These are phyloP conservation scores for Calliopsis andreniformis DNA, from an alignment of 1,140 invertebrate genomes.

Conservation along the genomic window DNA sequence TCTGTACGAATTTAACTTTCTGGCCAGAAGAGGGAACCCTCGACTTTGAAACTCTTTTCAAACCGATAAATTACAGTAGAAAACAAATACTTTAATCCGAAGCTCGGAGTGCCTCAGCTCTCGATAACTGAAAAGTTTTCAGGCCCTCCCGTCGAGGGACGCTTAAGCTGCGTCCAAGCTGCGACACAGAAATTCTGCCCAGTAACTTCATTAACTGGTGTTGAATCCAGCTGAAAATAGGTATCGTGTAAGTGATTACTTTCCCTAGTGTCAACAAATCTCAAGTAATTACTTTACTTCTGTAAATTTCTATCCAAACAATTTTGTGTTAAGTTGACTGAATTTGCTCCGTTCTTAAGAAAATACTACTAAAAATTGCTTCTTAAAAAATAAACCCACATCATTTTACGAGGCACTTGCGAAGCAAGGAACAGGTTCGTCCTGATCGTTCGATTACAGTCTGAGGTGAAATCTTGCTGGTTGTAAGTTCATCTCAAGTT, in stretches of 20 bases:
- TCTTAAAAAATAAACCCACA: background rate
- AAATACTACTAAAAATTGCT: constrained; percentile 4
- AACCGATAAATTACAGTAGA: constrained; percentile 10
- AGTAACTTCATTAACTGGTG: constrained; percentile 41
- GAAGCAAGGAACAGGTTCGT: constrained; percentile 24
- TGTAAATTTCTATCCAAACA: too few species aligned
- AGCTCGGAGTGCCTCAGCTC: constrained; percentile 17
- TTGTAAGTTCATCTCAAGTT: constrained; percentile 8
- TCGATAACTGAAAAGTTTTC: constrained; percentile 52
- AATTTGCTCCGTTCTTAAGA: too few species aligned
- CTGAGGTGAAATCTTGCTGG: background rate
- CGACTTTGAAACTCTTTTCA: background rate
- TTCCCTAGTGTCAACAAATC: constrained; percentile 59
- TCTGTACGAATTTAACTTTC: background rate
- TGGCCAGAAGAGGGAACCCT: background rate
- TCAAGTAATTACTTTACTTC: too few species aligned
- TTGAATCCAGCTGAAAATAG: constrained; percentile 14
- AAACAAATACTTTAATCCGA: constrained; percentile 22
- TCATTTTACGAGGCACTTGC: constrained; percentile 28
- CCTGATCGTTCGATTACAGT: background rate
- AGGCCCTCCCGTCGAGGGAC: background rate
- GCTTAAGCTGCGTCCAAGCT: constrained; percentile 15
- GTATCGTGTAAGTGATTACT: constrained; percentile 36
- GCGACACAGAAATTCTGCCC: background rate
- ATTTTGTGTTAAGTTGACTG: too few species aligned